Evolutionary conservation across 2,113 vertebrate species (phyloP).

Genomic region (Lathamus discolor): DNA sequence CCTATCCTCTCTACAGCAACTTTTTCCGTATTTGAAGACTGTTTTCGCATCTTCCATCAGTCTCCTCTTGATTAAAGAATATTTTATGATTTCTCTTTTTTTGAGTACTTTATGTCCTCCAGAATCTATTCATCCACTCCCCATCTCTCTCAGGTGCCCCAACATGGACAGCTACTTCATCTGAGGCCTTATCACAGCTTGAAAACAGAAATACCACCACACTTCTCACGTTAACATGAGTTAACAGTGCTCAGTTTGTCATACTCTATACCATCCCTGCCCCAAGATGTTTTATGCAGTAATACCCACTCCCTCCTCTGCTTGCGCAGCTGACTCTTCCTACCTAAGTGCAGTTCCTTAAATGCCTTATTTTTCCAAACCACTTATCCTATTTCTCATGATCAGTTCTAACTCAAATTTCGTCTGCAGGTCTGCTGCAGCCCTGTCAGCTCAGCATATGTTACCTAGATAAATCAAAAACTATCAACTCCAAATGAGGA

Average conservation of each 20-base stretch:
- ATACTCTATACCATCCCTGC: not conserved
- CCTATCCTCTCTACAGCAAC: not conserved
- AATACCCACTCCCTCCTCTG: not conserved
- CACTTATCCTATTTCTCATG: not conserved
- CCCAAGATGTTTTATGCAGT: not conserved
- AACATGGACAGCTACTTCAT: not conserved
- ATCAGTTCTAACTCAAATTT: not conserved
- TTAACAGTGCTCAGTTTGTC: not conserved
- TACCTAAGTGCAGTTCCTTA: not conserved
- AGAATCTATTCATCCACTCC: not conserved
- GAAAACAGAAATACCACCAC: not conserved
- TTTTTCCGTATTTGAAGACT: not conserved
- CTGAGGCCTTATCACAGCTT: not conserved
- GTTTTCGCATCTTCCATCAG: not conserved
- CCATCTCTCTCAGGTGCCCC: not conserved
- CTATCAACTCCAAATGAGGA: not conserved
- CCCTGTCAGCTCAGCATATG: not conserved
- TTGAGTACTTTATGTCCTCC: not conserved
- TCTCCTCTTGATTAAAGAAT: not conserved
- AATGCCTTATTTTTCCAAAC: not conserved
- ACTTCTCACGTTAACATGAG: not conserved
- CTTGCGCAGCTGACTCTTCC: not conserved
- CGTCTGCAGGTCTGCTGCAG: not conserved
- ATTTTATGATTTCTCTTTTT: not conserved
- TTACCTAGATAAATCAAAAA: not conserved